A percentile compares a stretch with the other conserved stretches of the same genome.
Evolutionary conservation across 2,113 vertebrate genomes (phyloP).

Genomic region (Manacus vitellinus): DNA sequence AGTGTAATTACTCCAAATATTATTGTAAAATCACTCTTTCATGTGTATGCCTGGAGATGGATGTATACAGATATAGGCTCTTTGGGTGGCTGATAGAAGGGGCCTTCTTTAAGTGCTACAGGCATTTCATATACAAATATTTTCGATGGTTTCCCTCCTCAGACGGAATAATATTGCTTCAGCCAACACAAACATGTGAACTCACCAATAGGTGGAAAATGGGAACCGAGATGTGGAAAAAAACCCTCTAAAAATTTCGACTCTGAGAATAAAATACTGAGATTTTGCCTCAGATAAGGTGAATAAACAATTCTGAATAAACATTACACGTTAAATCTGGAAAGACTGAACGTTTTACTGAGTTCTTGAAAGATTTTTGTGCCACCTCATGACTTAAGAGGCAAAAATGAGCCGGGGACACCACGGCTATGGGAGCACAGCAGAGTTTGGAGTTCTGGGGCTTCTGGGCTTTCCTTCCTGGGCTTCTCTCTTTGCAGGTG

Average conservation of each 20-base stretch:
- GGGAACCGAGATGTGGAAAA: neutral
- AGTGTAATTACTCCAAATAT: conserved; percentile 24
- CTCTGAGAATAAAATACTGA: neutral
- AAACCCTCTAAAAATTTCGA: neutral
- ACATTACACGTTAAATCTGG: neutral
- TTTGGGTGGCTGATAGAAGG: conserved; percentile 19
- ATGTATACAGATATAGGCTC: neutral
- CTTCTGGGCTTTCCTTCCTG: neutral
- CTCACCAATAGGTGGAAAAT: conserved; percentile 38
- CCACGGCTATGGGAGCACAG: neutral
- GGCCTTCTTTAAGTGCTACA: neutral
- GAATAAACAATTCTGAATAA: neutral
- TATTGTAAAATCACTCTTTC: conserved; percentile 16
- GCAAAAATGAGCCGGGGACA: neutral
- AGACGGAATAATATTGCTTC: conserved; percentile 13
- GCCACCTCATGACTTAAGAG: neutral
- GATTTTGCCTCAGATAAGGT: neutral
- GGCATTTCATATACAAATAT: conserved; percentile 45
- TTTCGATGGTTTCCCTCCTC: conserved; percentile 40
- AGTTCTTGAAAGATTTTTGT: neutral
- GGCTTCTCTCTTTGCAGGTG: neutral
- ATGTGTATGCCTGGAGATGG: neutral
- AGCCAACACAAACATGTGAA: conserved; percentile 54
- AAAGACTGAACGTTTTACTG: neutral
- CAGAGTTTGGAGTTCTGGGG: neutral